Evolutionary conservation across 2,888 invertebrate species (phyloP), one percentile per base, ranked within the genome.

Genomic region (Scaptomyza tumidula): DNA sequence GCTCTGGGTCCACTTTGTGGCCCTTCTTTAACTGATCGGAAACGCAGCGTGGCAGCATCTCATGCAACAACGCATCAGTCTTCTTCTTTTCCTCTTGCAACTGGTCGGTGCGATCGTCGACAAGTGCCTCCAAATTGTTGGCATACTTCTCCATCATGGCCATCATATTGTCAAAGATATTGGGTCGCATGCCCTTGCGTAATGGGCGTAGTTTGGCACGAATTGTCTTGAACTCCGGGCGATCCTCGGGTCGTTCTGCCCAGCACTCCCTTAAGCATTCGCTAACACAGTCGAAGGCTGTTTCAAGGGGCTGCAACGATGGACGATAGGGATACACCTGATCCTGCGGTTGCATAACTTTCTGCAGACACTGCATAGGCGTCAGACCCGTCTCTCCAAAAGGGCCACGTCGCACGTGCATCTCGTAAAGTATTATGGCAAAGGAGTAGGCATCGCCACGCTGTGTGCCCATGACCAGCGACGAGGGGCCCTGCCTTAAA

Each of bases 61-160:
- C 97, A 88, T 97, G 95, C 69, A 98, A 92, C 68, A 98, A 92
- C 1, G 97, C 96, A 92, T 98, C 97, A 86, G 98, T 98, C 94
- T 98, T 98, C 93, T 98, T 97, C 92, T 98, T 98, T 93, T 99
- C 99, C 91, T 98, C 98, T 82, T 97, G 96, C 62, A 99, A 93
- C 91, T 98, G 97, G 91, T 97, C 97, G 0, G 98, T 98, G 64
- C 98, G 94, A 91, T 98, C 98, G 89, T 98, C 98, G 0, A 99
- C 98, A 3, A 98, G 93, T 0, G 95, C 97, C 92, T 99, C 98
- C 83, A 99, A 93, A 92, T 98, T 98, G 88, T 97, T 98, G 11
- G 98, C 98, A 90, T 99, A 98, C 90, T 98, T 98, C 91, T 98
- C 98, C 98, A 99, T 98, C 95, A 98, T 98, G 0, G 97, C 96